Evolutionary conservation across 2,113 vertebrate species (phyloP).

Genomic region (Danionella cerebrum): DNA sequence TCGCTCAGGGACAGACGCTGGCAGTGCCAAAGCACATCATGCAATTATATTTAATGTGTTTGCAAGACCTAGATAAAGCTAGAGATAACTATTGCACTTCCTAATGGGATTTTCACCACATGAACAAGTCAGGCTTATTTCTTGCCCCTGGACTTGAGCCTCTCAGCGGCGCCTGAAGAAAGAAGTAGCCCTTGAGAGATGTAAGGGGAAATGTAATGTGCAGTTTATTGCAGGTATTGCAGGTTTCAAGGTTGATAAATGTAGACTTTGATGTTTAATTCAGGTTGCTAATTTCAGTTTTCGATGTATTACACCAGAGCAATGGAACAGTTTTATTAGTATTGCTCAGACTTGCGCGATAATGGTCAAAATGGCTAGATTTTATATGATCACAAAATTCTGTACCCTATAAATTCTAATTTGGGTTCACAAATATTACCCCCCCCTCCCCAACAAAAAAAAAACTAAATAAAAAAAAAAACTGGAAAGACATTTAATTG

Average conservation of each 20-base stretch:
- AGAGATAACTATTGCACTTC: constrained; percentile 34
- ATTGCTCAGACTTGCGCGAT: neutral
- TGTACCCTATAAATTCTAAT: too few relatives aligned
- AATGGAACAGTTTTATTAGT: too few relatives aligned
- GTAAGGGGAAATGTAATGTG: neutral
- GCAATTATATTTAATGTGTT: constrained; percentile 43
- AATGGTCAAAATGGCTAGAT: neutral
- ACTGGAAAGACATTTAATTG: neutral
- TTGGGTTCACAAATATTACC: too few relatives aligned
- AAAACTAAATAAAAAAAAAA: too few relatives aligned
- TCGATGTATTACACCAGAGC: neutral
- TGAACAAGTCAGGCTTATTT: constrained; percentile 15
- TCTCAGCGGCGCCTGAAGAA: constrained; percentile 30
- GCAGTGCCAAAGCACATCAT: constrained; percentile 44
- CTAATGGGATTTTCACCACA: constrained; percentile 40
- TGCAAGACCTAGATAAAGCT: constrained; percentile 43
- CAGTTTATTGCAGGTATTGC: neutral
- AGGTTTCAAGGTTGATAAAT: neutral
- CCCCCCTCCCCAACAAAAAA: too few relatives aligned
- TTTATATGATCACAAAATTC: neutral
- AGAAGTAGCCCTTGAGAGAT: constrained; percentile 25
- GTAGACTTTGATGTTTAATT: neutral
- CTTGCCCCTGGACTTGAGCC: constrained; percentile 24
- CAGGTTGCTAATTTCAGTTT: neutral
- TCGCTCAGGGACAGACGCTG: constrained; percentile 46